Conservation (phyloP, 2,888 invertebrate species). For the Drosophila kanekoi region DNA sequence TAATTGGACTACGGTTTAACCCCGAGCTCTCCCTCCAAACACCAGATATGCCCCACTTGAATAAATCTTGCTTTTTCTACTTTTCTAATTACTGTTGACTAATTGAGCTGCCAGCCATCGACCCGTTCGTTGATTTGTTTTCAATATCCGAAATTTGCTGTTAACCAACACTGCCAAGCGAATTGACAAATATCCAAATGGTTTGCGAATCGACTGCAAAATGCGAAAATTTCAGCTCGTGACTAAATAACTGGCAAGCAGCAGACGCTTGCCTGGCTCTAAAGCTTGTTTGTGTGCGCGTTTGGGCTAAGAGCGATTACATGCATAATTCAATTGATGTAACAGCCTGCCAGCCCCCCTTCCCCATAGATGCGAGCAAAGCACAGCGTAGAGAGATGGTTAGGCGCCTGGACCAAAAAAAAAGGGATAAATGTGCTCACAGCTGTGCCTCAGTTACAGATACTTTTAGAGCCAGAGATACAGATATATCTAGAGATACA, state of each 20-base stretch:
- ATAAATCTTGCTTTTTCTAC: conserved; percentile 34
- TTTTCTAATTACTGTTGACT: conserved; percentile 69
- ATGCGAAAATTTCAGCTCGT: conserved; percentile 18
- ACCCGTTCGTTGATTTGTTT: conserved; percentile 52
- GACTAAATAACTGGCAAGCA: conserved; percentile 14
- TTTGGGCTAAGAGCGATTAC: conserved; percentile 66
- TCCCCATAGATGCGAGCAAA: neutral
- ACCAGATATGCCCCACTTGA: conserved; percentile 5
- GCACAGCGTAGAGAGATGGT: neutral
- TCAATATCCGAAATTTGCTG: conserved; percentile 53
- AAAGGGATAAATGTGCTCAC: conserved; percentile 49
- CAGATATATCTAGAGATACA: conserved; percentile 30
- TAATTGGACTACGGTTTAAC: conserved; percentile 58
- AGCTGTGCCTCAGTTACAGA: conserved; percentile 39
- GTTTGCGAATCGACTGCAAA: conserved; percentile 21
- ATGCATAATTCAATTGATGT: conserved; percentile 76
- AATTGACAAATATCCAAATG: conserved; percentile 32
- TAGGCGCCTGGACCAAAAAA: conserved; percentile 24
- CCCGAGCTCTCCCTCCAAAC: neutral
- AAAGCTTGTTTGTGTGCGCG: conserved; percentile 1
- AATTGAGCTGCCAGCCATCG: conserved; percentile 50
- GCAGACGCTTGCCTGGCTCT: neutral
- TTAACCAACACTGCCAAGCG: conserved; percentile 26
- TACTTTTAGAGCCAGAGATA: conserved; percentile 12
- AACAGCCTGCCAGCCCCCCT: conserved; percentile 37